phyloP scores from a whole-genome alignment of 1,140 invertebrate genomes.

The Drosophila subpulchrella region DNA sequence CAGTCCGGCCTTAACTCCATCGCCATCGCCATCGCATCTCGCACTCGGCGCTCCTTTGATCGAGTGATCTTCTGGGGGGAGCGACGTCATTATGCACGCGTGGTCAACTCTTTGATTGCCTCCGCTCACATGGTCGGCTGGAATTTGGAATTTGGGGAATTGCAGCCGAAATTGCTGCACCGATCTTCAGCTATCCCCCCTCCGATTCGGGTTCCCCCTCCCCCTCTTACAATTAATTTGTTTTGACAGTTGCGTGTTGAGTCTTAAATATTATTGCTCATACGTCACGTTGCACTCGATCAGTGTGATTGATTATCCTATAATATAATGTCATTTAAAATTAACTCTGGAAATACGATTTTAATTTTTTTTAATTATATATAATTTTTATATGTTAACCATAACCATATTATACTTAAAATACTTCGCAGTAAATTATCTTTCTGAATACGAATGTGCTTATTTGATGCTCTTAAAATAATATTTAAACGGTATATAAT shows the following conservation, averaged over 20 bases:
- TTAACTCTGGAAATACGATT: not conserved
- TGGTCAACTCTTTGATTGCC: slow-evolving; percentile 74
- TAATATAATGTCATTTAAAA: not conserved
- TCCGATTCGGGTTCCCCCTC: too few relatives aligned
- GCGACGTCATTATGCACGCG: slow-evolving; percentile 80
- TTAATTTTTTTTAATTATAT: not conserved
- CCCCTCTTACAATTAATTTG: slow-evolving; percentile 22
- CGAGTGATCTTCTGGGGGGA: slow-evolving; percentile 79
- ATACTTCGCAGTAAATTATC: not conserved
- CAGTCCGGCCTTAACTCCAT: slow-evolving; percentile 3
- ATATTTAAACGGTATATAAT: not conserved
- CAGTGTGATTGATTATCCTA: slow-evolving; percentile 21
- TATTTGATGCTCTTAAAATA: not conserved
- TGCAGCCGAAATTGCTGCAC: slow-evolving; percentile 45
- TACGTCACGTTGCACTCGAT: slow-evolving; percentile 39
- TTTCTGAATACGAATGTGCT: not conserved
- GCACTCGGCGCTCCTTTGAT: slow-evolving; percentile 73
- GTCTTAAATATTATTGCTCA: slow-evolving; percentile 41
- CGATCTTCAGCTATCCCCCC: slow-evolving; percentile 5
- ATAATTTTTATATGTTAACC: not conserved
- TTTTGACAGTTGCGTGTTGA: slow-evolving; percentile 42
- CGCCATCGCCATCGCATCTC: slow-evolving; percentile 16
- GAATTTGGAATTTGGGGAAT: slow-evolving; percentile 47
- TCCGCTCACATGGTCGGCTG: slow-evolving; percentile 1
- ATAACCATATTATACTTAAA: not conserved